Conservation (phyloP, 2,797 vertebrate species). For the Hyperoplus lanceolatus region DNA sequence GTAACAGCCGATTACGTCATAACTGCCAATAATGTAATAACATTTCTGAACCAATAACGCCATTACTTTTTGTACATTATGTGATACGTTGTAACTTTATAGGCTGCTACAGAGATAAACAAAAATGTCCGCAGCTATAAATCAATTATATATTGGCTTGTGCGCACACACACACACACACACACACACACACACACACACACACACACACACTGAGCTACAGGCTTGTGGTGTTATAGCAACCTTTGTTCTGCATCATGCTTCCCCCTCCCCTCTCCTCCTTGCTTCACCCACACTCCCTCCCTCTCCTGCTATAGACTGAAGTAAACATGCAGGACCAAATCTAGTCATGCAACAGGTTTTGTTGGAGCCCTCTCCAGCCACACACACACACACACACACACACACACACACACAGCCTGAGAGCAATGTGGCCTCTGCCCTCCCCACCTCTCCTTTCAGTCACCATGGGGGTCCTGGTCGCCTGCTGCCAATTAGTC, state of each 20-base stretch:
- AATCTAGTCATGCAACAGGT: conserved; percentile 13
- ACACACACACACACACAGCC: too few relatives aligned
- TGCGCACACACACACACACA: neutral
- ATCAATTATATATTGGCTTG: conserved; percentile 2
- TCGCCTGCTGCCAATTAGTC: conserved; percentile 61
- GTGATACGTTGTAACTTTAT: too few relatives aligned
- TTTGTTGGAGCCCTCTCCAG: neutral
- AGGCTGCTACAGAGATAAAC: neutral
- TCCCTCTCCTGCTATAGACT: conserved; percentile 6
- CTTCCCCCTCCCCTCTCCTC: neutral
- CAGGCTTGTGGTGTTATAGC: conserved; percentile 58
- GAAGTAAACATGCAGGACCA: conserved; percentile 23
- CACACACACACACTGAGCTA: conserved; percentile 37
- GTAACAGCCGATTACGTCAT: too few relatives aligned
- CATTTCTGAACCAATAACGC: too few relatives aligned
- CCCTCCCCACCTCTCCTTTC: conserved; percentile 18
- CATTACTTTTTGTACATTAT: too few relatives aligned
- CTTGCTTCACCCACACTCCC: conserved; percentile 6
- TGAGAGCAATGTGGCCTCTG: neutral
- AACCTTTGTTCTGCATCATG: conserved; percentile 61
- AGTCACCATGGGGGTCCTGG: conserved; percentile 8
- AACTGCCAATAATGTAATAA: too few relatives aligned
- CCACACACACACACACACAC: too few relatives aligned
- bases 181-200: neutral
- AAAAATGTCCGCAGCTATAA: neutral